Evolutionary conservation across 2,888 invertebrate genomes (phyloP).

Genomic region (Nemoura dubitans): DNA sequence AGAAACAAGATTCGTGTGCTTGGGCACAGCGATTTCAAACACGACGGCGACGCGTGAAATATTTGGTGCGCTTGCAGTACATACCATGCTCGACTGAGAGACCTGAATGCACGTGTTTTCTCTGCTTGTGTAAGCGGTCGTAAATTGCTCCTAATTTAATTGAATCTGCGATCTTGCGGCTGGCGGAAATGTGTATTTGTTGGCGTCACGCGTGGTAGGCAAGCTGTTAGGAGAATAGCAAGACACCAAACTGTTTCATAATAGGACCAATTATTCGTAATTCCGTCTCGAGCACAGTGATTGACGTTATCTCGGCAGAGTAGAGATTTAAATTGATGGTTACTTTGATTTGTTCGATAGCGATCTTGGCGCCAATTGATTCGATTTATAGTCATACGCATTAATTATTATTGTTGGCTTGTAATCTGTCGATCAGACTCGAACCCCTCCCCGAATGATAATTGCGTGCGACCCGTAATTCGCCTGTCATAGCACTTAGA

Average conservation of each 20-base stretch:
- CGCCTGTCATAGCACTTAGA: no score
- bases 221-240: background rate
- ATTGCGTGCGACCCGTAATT: background rate
- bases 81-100: background rate
- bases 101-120: background rate
- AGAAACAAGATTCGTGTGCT: background rate
- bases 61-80: background rate
- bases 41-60: background rate
- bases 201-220: background rate
- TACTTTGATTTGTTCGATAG: background rate
- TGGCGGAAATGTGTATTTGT: background rate
- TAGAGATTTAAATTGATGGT: background rate
- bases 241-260: background rate
- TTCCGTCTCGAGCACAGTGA: background rate
- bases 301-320: background rate
- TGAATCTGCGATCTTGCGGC: slow-evolving; percentile 1
- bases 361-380: background rate
- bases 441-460: background rate
- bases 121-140: background rate
- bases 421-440: background rate
- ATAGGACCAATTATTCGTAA: background rate
- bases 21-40: no score
- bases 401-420: background rate
- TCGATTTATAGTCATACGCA: background rate
- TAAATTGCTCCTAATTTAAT: background rate